Evolutionary conservation across 1,140 invertebrate species (phyloP).

Genomic region (Trachymyrmex septentrionalis): DNA sequence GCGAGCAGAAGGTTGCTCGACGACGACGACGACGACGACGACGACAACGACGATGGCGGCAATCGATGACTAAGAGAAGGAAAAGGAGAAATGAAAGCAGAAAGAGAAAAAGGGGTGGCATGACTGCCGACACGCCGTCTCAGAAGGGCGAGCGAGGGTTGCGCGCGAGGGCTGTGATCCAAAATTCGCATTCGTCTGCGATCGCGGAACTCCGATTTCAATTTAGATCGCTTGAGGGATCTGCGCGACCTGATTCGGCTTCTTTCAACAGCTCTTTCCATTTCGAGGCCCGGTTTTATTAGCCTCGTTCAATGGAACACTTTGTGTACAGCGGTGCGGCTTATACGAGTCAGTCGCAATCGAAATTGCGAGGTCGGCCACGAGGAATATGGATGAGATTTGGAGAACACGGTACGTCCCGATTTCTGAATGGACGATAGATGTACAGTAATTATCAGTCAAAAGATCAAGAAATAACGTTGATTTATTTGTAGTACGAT

Average conservation of each 20-base stretch:
- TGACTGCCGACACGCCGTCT: slow-evolving; percentile 4
- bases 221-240: slow-evolving; percentile 50
- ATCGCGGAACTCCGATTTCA: slow-evolving; percentile 65
- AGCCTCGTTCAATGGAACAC: slow-evolving; percentile 43
- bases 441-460: neutral
- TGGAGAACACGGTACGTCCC: neutral
- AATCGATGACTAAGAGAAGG: slow-evolving; percentile 6
- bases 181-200: slow-evolving; percentile 40
- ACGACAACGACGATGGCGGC: neutral
- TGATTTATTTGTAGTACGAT: neutral
- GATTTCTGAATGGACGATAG: neutral
- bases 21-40: slow-evolving; percentile 50
- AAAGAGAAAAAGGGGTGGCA: neutral
- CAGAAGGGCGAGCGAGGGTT: slow-evolving; percentile 27
- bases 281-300: slow-evolving; percentile 49
- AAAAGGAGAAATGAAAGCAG: slow-evolving; percentile 8
- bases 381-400: slow-evolving; percentile 54
- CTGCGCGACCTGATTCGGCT: slow-evolving; percentile 48
- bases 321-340: slow-evolving; percentile 50
- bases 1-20: slow-evolving; percentile 48
- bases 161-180: neutral
- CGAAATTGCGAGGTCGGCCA: slow-evolving; percentile 19
- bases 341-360: slow-evolving; percentile 1
- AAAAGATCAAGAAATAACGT: neutral
- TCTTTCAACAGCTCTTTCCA: slow-evolving; percentile 45